phyloP scores from a whole-genome alignment of 2,113 vertebrate species.

The Trogon melanurus region DNA sequence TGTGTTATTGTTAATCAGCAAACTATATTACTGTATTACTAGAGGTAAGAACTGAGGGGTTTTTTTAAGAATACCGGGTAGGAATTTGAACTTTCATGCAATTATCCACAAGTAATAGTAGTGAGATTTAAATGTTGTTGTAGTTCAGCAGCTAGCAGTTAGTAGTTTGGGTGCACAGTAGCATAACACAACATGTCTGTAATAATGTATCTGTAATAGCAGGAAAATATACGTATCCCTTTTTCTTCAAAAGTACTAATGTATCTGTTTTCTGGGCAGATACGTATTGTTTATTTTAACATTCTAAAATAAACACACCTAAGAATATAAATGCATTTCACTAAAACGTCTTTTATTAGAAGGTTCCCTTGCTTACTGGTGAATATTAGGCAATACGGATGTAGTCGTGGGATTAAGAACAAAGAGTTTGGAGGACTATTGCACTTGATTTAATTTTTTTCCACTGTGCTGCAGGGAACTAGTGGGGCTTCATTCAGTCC shows the following conservation, averaged over 20 bases:
- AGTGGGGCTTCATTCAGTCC: background rate
- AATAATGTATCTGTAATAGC: background rate
- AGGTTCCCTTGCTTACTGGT: conserved; percentile 9
- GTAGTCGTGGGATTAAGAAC: background rate
- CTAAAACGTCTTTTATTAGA: background rate
- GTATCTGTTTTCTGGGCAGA: background rate
- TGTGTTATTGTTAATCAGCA: background rate
- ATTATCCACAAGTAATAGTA: background rate
- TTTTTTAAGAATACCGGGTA: background rate
- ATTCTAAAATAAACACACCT: conserved; percentile 33
- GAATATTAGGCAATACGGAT: background rate
- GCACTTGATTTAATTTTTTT: conserved; percentile 17
- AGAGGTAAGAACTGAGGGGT: background rate
- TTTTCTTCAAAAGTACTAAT: background rate
- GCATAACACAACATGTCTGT: background rate
- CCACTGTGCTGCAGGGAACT: background rate
- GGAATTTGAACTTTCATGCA: background rate
- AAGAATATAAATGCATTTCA: background rate
- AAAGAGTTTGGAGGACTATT: background rate
- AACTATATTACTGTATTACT: background rate
- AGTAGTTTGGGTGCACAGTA: background rate
- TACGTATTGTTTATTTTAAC: background rate
- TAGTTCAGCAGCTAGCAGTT: background rate
- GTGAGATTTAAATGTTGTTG: background rate
- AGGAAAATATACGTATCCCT: background rate